Evolutionary conservation across 2,888 invertebrate genomes (phyloP).

Genomic region (Phortica magna): DNA sequence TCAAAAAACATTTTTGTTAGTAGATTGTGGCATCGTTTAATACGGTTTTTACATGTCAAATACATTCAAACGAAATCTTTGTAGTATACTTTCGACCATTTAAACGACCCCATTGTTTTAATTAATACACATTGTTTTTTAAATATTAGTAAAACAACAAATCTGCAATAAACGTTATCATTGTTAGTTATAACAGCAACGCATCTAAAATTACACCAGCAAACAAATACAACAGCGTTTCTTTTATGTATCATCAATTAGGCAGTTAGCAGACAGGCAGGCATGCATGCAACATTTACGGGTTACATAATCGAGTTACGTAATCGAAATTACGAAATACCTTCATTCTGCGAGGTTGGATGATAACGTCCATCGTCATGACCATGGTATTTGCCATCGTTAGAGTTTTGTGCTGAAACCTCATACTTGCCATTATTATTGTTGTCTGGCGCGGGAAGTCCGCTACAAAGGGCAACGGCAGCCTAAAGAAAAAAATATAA

Average conservation of each 20-base stretch:
- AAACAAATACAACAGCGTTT: too few species aligned
- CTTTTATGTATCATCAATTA: constrained; percentile 37
- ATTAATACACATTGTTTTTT: too few species aligned
- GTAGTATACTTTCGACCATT: too few species aligned
- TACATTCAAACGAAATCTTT: neutral
- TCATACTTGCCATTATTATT: constrained; percentile 74
- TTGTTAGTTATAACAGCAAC: neutral
- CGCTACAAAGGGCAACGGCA: constrained; percentile 65
- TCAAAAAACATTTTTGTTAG: neutral
- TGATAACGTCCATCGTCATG: constrained; percentile 69
- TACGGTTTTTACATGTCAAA: neutral
- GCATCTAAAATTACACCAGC: neutral
- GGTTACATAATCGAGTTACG: constrained; percentile 26
- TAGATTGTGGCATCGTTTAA: neutral
- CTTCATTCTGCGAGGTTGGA: constrained; percentile 65
- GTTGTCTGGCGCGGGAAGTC: constrained; percentile 56
- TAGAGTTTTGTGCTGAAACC: constrained; percentile 60
- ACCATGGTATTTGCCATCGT: constrained; percentile 70
- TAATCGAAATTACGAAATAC: constrained; percentile 61
- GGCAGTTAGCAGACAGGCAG: constrained; percentile 47
- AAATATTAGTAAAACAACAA: neutral
- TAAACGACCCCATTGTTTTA: too few species aligned
- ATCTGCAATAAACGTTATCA: neutral
- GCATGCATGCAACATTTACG: constrained; percentile 28
- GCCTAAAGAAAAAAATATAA: constrained; percentile 55